Conservation (phyloP, 2,113 vertebrate genomes). For the Pithys albifrons region DNA sequence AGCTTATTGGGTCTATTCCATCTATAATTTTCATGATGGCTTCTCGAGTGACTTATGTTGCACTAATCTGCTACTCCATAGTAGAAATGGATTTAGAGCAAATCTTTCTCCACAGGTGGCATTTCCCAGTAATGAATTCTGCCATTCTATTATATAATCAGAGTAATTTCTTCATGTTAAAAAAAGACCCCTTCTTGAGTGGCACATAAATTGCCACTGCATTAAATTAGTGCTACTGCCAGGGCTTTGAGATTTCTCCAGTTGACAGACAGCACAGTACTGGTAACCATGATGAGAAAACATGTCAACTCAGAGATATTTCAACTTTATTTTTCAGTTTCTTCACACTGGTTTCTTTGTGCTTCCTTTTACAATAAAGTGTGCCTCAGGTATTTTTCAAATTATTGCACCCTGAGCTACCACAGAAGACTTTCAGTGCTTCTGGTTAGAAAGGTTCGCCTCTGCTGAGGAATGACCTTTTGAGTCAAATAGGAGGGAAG, state of each 20-base stretch:
- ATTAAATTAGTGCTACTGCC: slow-evolving; percentile 28
- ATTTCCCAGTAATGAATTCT: slow-evolving; percentile 54
- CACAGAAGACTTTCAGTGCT: neutral
- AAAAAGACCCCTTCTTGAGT: slow-evolving; percentile 34
- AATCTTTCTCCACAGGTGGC: slow-evolving; percentile 54
- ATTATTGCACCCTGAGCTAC: neutral
- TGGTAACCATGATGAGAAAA: neutral
- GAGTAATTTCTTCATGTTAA: slow-evolving; percentile 48
- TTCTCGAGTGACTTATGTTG: slow-evolving; percentile 44
- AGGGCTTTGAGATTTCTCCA: slow-evolving; percentile 22
- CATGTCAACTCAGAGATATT: neutral
- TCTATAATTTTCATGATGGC: slow-evolving; percentile 34
- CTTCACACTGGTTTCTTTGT: neutral
- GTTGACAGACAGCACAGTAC: slow-evolving; percentile 11
- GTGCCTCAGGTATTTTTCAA: neutral
- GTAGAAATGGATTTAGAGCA: slow-evolving; percentile 32
- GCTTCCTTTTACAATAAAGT: neutral
- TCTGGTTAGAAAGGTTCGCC: neutral
- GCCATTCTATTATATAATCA: slow-evolving; percentile 61
- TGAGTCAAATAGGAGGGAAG: neutral
- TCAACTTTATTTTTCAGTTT: neutral
- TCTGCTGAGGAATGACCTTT: neutral
- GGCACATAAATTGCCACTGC: slow-evolving; percentile 47
- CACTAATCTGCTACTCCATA: neutral
- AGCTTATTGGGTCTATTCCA: slow-evolving; percentile 6